Percentiles rank a stretch among this genome's conserved stretches.
These are phyloP conservation scores for Meteorus colon DNA, from an alignment of 2,888 invertebrate species.

Conservation along the genomic window DNA sequence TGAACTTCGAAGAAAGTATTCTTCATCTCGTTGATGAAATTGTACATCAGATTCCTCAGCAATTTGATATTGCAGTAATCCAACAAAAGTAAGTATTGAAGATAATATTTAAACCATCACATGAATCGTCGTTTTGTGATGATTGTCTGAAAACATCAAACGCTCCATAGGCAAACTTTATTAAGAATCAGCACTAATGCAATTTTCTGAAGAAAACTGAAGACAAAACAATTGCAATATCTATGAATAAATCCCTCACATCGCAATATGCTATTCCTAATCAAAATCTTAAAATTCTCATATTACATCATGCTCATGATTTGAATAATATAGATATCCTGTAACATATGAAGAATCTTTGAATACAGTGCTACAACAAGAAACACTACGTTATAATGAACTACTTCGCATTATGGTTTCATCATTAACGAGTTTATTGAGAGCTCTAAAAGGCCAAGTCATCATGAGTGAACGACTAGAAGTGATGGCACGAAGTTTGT, in stretches of 20 bases:
- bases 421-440: constrained; percentile 77
- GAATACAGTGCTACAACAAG: constrained; percentile 91
- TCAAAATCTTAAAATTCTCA: too few species aligned
- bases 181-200: too few species aligned
- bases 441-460: constrained; percentile 84
- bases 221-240: too few species aligned
- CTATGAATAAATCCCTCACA: too few species aligned
- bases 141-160: too few species aligned
- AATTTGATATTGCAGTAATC: constrained; percentile 77
- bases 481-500: constrained; percentile 80
- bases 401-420: constrained; percentile 76
- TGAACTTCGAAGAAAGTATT: constrained; percentile 77
- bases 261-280: too few species aligned
- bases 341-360: constrained; percentile 91
- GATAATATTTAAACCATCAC: too few species aligned
- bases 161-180: too few species aligned
- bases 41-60: constrained; percentile 76
- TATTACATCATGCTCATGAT: neutral
- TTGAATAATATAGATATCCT: constrained; percentile 78
- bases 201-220: too few species aligned
- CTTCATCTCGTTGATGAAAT: constrained; percentile 78
- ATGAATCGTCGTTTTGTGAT: too few species aligned
- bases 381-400: constrained; percentile 86
- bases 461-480: constrained; percentile 86
- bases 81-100: constrained; percentile 72